Evolutionary conservation across 1,140 invertebrate genomes (phyloP).

Genomic region (Drosophila nasuta): DNA sequence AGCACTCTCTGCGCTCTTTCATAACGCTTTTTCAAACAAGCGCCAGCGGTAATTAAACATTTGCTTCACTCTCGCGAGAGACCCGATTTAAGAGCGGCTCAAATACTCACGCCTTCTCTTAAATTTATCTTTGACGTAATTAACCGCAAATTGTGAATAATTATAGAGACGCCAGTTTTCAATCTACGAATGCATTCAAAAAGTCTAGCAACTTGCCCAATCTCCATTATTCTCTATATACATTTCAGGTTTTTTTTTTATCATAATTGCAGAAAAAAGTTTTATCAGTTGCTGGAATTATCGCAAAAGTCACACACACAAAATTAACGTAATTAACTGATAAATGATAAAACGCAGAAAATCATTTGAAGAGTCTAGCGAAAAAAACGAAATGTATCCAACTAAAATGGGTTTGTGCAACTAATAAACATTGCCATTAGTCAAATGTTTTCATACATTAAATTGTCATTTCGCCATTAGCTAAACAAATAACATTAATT

Average conservation of each 20-base stretch:
- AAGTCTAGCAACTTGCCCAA: neutral
- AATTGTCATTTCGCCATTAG: constrained; percentile 4
- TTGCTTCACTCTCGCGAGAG: constrained; percentile 1
- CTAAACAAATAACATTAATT: neutral
- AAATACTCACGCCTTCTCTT: constrained; percentile 13
- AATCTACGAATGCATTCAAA: constrained; percentile 16
- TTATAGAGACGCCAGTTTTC: neutral
- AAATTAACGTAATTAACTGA: constrained; percentile 61
- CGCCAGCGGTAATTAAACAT: constrained; percentile 1
- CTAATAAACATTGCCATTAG: constrained; percentile 6
- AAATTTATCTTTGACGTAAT: constrained; percentile 1
- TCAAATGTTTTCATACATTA: constrained; percentile 21
- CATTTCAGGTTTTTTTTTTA: constrained; percentile 49
- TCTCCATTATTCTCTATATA: constrained; percentile 38
- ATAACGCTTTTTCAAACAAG: constrained; percentile 1
- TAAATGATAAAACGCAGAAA: constrained; percentile 39
- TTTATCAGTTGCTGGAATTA: constrained; percentile 47
- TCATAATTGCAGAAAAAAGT: constrained; percentile 39
- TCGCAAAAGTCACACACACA: constrained; percentile 36
- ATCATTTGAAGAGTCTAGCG: neutral
- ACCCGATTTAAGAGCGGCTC: constrained; percentile 20
- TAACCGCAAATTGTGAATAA: constrained; percentile 14
- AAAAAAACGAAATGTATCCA: neutral
- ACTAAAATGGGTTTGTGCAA: neutral
- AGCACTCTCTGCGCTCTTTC: neutral